Percentiles rank a stretch among this genome's conserved stretches.
Evolutionary conservation across 2,888 invertebrate species (phyloP).

Genomic region (Spisula subtruncata): DNA sequence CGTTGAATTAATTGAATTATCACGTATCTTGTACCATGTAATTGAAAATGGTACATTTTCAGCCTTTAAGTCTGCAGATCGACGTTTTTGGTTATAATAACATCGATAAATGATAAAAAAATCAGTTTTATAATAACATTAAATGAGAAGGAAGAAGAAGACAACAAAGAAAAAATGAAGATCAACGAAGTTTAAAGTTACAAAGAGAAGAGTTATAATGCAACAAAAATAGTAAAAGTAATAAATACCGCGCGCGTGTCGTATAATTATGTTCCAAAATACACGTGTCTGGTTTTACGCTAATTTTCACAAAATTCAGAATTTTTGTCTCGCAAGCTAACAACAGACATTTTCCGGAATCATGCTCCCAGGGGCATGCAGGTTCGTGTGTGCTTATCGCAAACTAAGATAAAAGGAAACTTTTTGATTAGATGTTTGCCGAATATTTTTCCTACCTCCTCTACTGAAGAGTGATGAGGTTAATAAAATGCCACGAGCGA

Average conservation of each 20-base stretch:
- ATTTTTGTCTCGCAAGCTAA: background rate
- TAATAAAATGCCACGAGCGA: background rate
- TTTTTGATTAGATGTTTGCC: background rate
- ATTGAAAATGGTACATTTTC: background rate
- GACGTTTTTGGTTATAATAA: background rate
- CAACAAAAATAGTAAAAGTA: background rate
- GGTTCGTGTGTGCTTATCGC: background rate
- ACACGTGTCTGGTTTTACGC: background rate
- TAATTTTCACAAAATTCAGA: background rate
- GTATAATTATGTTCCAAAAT: background rate
- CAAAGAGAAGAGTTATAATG: background rate
- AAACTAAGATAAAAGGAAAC: background rate
- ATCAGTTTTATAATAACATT: background rate
- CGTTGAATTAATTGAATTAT: no score
- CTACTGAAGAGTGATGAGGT: background rate
- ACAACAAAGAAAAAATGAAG: background rate
- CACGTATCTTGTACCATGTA: background rate
- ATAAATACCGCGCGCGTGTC: background rate
- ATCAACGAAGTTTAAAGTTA: background rate
- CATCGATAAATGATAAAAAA: background rate
- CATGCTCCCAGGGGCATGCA: constrained; percentile 2
- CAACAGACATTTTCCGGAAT: background rate
- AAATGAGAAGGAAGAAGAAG: background rate
- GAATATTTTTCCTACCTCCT: background rate
- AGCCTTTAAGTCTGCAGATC: no score